phyloP scores from a whole-genome alignment of 2,888 invertebrate genomes.

The Xylota sylvarum region DNA sequence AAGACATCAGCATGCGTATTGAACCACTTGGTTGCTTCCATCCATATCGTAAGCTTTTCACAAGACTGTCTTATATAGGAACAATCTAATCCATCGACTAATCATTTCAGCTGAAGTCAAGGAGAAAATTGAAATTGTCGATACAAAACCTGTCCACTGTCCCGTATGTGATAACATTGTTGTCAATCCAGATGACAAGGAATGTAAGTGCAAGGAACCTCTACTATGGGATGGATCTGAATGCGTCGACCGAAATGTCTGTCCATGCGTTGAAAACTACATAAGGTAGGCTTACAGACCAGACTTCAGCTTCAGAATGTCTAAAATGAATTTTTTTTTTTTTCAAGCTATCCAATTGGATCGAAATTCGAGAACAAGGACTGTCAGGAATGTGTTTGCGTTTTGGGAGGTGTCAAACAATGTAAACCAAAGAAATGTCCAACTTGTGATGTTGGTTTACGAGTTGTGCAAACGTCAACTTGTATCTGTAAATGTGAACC shows the following conservation, averaged over 20 bases:
- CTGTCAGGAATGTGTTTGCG: constrained; percentile 92
- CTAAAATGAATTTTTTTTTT: background rate
- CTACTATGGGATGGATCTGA: constrained; percentile 90
- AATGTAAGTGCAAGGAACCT: constrained; percentile 86
- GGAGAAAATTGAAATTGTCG: constrained; percentile 77
- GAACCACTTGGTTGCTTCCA: constrained; percentile 93
- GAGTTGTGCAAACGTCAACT: constrained; percentile 86
- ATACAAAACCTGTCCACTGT: constrained; percentile 84
- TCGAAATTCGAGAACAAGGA: constrained; percentile 89
- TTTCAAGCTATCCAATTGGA: constrained; percentile 89
- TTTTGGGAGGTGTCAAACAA: constrained; percentile 89
- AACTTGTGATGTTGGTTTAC: constrained; percentile 86
- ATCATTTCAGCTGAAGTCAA: constrained; percentile 79
- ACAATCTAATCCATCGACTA: no score
- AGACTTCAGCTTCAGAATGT: constrained; percentile 9
- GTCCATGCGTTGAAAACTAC: constrained; percentile 91
- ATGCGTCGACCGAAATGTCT: constrained; percentile 90
- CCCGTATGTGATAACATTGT: constrained; percentile 85
- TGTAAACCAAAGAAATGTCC: constrained; percentile 90
- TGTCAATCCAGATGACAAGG: constrained; percentile 70
- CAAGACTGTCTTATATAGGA: background rate
- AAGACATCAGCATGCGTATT: constrained; percentile 89
- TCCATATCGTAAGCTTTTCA: constrained; percentile 88
- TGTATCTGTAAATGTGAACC: constrained; percentile 91
- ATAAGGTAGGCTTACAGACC: constrained; percentile 85